Evolutionary conservation across 1,140 invertebrate genomes (phyloP).

Genomic region (Lepidurus apus): DNA sequence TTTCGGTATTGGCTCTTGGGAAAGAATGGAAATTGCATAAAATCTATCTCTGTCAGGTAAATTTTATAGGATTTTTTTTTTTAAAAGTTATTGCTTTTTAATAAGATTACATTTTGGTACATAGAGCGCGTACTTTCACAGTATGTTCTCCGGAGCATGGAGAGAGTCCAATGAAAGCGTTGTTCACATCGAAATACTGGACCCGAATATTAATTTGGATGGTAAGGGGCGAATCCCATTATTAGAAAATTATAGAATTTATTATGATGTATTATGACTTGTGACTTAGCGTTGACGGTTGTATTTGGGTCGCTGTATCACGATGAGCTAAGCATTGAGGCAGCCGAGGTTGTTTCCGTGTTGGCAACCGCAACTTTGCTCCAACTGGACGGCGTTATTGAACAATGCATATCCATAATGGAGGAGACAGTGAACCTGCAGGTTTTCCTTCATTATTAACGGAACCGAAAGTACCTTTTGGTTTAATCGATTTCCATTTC

Average conservation of each 20-base stretch:
- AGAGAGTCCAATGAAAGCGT: conserved; percentile 61
- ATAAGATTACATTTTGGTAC: conserved; percentile 11
- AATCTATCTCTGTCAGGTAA: conserved; percentile 67
- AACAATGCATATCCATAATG: conserved; percentile 70
- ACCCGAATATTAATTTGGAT: conserved; percentile 65
- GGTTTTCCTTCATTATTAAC: conserved; percentile 37
- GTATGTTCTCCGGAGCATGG: conserved; percentile 80
- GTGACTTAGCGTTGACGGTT: conserved; percentile 57
- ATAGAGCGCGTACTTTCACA: conserved; percentile 43
- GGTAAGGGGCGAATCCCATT: conserved; percentile 47
- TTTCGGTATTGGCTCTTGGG: conserved; percentile 64
- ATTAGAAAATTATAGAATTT: neutral
- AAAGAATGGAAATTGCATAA: conserved; percentile 71
- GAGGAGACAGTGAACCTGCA: conserved; percentile 63
- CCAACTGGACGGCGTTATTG: conserved; percentile 68
- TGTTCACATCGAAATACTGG: conserved; percentile 64
- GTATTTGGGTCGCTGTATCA: conserved; percentile 74
- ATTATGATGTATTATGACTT: conserved; percentile 25
- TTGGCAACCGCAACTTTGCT: conserved; percentile 70
- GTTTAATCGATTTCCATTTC: neutral
- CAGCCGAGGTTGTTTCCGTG: conserved; percentile 62
- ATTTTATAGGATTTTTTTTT: too few relatives aligned
- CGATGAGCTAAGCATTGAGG: conserved; percentile 67
- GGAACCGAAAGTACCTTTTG: neutral
- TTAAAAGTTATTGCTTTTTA: conserved; percentile 28